Percentiles rank a stretch among this genome's conserved stretches.
Conservation (phyloP, 37 sponge, comb jelly and placozoan genomes). For the Aphrocallistes beatrix region DNA sequence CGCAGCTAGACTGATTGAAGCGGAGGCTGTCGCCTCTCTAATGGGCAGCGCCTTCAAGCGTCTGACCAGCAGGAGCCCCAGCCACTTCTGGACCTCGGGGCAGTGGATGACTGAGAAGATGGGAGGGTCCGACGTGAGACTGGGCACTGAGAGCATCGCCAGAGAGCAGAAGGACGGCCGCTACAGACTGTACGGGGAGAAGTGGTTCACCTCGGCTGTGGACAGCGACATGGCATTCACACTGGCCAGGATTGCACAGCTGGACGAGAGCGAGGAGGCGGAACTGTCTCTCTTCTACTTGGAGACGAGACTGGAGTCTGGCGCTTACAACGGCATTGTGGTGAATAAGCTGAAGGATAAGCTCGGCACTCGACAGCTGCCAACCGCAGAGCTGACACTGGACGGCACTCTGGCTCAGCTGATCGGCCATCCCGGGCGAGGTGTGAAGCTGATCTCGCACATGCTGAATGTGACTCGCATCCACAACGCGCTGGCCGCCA, state of each 20-base stretch:
- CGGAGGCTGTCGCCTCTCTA: neutral
- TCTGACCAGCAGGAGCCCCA: constrained; percentile 49
- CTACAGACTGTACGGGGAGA: constrained; percentile 66
- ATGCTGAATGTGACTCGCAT: constrained; percentile 83
- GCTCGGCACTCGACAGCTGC: constrained; percentile 88
- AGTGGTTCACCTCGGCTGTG: constrained; percentile 93
- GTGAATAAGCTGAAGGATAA: constrained; percentile 70
- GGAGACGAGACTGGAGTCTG: constrained; percentile 36
- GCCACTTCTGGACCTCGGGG: constrained; percentile 87
- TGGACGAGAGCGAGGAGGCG: neutral
- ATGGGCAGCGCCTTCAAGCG: constrained; percentile 24
- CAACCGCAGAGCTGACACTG: constrained; percentile 83
- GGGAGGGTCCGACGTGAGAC: constrained; percentile 95
- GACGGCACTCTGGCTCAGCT: constrained; percentile 50
- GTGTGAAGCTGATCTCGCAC: constrained; percentile 49
- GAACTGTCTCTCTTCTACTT: constrained; percentile 69
- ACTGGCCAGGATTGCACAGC: constrained; percentile 47
- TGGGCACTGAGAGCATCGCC: constrained; percentile 67
- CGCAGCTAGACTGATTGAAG: constrained; percentile 71
- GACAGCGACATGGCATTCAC: constrained; percentile 82
- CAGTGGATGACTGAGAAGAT: constrained; percentile 97
- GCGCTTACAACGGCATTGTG: constrained; percentile 36
- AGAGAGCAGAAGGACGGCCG: constrained; percentile 27
- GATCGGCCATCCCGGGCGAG: constrained; percentile 47
- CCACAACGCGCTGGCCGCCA: constrained; percentile 68